Base-by-base conservation (phyloP, 2,113 vertebrate species). In the Sebastes schlegelii region DNA sequence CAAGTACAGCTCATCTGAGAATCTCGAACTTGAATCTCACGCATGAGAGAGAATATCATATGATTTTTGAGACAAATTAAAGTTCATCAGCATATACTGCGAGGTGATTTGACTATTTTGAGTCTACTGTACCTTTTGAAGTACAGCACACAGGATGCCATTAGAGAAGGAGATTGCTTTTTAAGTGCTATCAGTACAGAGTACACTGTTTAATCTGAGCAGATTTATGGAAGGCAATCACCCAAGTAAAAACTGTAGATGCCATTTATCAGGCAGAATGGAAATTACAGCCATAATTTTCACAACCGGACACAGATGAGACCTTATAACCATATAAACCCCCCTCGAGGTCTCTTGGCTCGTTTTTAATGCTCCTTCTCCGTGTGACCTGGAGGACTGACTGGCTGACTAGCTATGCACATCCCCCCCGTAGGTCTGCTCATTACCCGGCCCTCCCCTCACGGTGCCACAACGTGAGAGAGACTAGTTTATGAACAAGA, bases 261-360 rank as follows among this genome's bases (percentile, higher is more conserved):
- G 87, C 89, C 95, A 91, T 94, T 94, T 95, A 95, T 97, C 96
- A 96, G 88, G 83, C 87, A 84, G 88, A 93, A 94, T 86, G 83
- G 94, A 96, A 96, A 97, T 96, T 95, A 95, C 95, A 96, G 81
- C 86, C 88, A 95, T 96, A 94, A 95, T 96, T 96, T 96, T 94
- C 92, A 89, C 89, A 57, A 88, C 90, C 61, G 71, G 94, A 77
- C 81, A 93, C 88, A 95, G 94, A 95, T 94, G 73, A 96, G 84
- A 79, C 86, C 51, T 87, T 89, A 95, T 94, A 93, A 80, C 69
- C 80, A 95, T 96, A 95, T 52, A 93, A 90, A 91, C 95, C 93
- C 84, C 78, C 83, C 83, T 79, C 34, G 17, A 87, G 88, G 82
- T 93, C 82, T 80, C 84, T 54, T 40, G 54, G 84, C 87, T 89